A percentile compares a stretch with the other conserved stretches of the same genome.
These are phyloP conservation scores for Chascanopsetta lugubris DNA, from an alignment of 2,113 vertebrate species.

Conservation along the genomic window DNA sequence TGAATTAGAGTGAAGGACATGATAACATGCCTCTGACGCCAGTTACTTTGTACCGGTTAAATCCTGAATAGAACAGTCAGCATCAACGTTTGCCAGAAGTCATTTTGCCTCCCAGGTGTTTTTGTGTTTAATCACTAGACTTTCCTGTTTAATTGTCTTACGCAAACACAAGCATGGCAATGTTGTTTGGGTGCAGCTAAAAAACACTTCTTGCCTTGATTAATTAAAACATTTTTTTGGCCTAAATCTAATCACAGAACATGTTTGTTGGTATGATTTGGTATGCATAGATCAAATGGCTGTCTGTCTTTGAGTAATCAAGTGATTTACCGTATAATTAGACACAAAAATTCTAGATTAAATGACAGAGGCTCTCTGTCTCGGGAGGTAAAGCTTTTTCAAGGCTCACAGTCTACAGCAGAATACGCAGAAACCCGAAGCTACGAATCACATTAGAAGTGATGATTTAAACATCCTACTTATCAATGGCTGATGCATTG, in stretches of 20 bases:
- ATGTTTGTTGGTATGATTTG: conserved; percentile 52
- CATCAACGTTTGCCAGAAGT: conserved; percentile 58
- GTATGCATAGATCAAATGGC: conserved; percentile 33
- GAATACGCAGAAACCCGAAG: conserved; percentile 20
- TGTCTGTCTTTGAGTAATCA: conserved; percentile 13
- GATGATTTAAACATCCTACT: conserved; percentile 36
- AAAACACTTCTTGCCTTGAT: conserved; percentile 5
- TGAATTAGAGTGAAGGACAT: conserved; percentile 39
- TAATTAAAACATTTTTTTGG: conserved; percentile 36
- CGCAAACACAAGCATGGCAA: conserved; percentile 29
- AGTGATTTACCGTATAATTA: conserved; percentile 43
- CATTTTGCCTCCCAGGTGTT: conserved; percentile 47
- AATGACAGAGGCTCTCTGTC: conserved; percentile 22
- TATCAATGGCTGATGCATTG: conserved; percentile 69
- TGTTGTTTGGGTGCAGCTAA: conserved; percentile 10
- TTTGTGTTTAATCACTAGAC: conserved; percentile 37
- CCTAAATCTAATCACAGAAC: conserved; percentile 48
- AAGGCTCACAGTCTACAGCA: neutral
- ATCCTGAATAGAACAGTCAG: conserved; percentile 66
- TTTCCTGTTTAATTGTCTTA: conserved; percentile 8
- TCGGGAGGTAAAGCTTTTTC: conserved; percentile 34
- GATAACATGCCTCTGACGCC: conserved; percentile 43
- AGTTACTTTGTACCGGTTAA: conserved; percentile 27
- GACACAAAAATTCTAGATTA: conserved; percentile 30
- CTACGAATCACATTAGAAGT: conserved; percentile 23